These are phyloP conservation scores for Burhinus oedicnemus DNA, from an alignment of 2,113 vertebrate genomes.

Conservation along the genomic window DNA sequence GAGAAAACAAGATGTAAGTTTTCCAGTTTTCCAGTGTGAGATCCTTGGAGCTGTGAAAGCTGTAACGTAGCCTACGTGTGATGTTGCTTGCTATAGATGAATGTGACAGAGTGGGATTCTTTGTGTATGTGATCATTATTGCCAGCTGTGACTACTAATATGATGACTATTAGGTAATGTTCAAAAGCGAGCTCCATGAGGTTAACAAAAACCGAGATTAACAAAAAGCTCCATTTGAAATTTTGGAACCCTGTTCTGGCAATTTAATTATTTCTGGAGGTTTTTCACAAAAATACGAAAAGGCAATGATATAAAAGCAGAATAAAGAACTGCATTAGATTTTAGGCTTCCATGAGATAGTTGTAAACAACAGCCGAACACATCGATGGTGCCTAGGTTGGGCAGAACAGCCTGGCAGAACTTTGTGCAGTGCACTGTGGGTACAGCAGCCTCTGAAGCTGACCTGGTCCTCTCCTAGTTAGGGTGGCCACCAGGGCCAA, in stretches of 20 bases:
- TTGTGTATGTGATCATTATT: neutral
- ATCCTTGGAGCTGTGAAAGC: neutral
- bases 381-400: rapidly evolving
- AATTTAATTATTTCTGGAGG: neutral
- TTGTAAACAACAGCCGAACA: neutral
- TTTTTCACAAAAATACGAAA: neutral
- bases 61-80: neutral
- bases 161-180: neutral
- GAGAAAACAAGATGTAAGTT: neutral
- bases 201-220: neutral
- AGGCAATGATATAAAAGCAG: neutral
- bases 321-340: neutral
- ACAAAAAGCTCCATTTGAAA: neutral
- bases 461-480: neutral
- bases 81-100: neutral
- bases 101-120: no score
- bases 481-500: neutral
- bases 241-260: neutral
- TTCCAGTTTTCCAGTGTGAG: neutral
- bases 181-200: neutral
- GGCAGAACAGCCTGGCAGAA: neutral
- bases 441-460: neutral
- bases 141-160: neutral
- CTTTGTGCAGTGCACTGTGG: rapidly evolving
- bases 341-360: neutral